Conservation (phyloP, 2,888 invertebrate genomes). For the Criorhina ranunculi region DNA sequence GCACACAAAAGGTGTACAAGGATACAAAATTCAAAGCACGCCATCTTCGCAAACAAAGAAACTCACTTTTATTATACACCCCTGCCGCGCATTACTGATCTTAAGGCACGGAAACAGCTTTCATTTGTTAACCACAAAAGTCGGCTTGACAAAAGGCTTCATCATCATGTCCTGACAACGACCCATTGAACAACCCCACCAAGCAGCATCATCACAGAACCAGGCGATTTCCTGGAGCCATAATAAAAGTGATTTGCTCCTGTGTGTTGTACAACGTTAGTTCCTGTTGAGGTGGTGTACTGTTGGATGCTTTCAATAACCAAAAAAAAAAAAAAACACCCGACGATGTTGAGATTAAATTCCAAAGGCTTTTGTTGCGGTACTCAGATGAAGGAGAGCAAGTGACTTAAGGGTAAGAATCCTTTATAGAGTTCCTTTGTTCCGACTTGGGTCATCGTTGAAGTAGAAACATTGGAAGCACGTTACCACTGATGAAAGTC, state of each 20-base stretch:
- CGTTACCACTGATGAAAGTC: conserved; percentile 39
- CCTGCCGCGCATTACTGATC: conserved; percentile 8
- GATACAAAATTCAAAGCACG: conserved; percentile 53
- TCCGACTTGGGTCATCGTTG: conserved; percentile 44
- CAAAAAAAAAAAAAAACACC: conserved; percentile 60
- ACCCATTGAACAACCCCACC: conserved; percentile 45
- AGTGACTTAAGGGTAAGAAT: conserved; percentile 20
- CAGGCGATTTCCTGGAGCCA: conserved; percentile 66
- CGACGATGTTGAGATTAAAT: conserved; percentile 68
- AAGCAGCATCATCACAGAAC: conserved; percentile 9
- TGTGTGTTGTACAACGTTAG: background rate
- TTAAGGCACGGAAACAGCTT: conserved; percentile 43
- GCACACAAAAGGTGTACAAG: conserved; percentile 45
- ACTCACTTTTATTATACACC: conserved; percentile 52
- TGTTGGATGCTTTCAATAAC: conserved; percentile 66
- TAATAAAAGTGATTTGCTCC: conserved; percentile 69
- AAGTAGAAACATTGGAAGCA: conserved; percentile 49
- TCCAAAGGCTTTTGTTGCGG: conserved; percentile 62
- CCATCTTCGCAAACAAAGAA: conserved; percentile 63
- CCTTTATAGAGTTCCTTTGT: conserved; percentile 15
- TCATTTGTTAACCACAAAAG: conserved; percentile 73
- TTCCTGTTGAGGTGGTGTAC: background rate
- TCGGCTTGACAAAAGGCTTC: conserved; percentile 73
- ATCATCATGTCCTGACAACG: conserved; percentile 64
- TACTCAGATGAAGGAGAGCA: background rate